A percentile compares a stretch with the other conserved stretches of the same genome.
These are phyloP conservation scores for Megastigmus dorsalis DNA, from an alignment of 2,888 invertebrate species.

Conservation along the genomic window DNA sequence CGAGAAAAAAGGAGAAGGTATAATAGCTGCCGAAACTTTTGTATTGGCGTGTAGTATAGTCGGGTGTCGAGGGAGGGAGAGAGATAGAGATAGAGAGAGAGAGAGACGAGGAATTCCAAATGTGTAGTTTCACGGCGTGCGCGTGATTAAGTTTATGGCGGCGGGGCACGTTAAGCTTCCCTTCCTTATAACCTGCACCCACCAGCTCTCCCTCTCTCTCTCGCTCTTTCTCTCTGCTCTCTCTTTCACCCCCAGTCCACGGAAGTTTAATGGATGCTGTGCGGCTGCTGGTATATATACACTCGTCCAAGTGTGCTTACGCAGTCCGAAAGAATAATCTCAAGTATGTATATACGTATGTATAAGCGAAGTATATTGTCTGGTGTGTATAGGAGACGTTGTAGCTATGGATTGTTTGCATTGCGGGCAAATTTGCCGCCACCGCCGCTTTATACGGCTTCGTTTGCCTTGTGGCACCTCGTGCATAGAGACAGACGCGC, in stretches of 20 bases:
- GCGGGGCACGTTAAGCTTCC: conserved; percentile 12
- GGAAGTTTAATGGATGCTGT: background rate
- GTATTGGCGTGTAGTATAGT: background rate
- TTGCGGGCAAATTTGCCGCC: too few species aligned
- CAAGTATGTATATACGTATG: background rate
- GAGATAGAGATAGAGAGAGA: background rate
- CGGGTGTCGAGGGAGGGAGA: background rate
- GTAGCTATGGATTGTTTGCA: too few species aligned
- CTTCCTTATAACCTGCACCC: background rate
- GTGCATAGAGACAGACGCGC: too few species aligned
- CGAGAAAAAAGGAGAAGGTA: background rate
- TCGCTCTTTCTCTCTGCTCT: too few species aligned
- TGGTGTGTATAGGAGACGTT: too few species aligned
- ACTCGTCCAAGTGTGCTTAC: background rate
- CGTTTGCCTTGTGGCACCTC: too few species aligned
- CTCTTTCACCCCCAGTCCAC: background rate
- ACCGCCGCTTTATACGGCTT: too few species aligned
- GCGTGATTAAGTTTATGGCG: conserved; percentile 26
- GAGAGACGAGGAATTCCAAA: background rate
- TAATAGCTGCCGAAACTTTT: background rate
- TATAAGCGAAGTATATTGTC: too few species aligned
- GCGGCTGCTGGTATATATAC: background rate
- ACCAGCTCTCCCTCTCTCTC: too few species aligned
- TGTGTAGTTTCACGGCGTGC: conserved; percentile 14
- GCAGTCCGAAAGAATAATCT: background rate